Evolutionary conservation across 23 tunicate species (phyloP).

Genomic region (Botrylloides violaceus): DNA sequence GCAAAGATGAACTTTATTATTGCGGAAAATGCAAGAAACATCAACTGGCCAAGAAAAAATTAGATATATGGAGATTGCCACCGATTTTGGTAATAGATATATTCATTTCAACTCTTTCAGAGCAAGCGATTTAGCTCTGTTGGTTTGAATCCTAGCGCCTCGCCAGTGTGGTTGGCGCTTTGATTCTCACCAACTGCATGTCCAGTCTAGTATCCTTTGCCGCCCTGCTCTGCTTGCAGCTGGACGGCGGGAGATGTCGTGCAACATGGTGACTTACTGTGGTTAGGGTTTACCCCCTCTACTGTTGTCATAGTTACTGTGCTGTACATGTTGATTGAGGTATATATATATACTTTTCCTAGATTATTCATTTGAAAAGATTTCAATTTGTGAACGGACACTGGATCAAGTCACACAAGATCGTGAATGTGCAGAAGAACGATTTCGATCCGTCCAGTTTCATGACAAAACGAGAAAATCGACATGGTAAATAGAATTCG

Average conservation of each 20-base stretch:
- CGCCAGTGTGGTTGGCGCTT: too few relatives aligned
- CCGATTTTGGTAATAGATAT: conserved; percentile 55
- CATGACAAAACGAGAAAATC: conserved; percentile 54
- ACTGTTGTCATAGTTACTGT: too few relatives aligned
- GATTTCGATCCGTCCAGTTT: conserved; percentile 80
- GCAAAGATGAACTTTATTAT: conserved; percentile 64
- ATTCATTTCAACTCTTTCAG: not conserved
- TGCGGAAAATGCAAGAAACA: conserved; percentile 84
- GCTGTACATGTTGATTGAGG: too few relatives aligned
- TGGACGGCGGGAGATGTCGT: too few relatives aligned
- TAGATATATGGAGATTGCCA: conserved; percentile 92
- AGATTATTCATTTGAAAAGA: conserved; percentile 88
- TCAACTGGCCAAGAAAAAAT: conserved; percentile 84
- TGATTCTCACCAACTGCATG: too few relatives aligned
- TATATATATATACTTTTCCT: not conserved
- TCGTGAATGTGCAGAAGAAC: conserved; percentile 58
- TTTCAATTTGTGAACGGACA: conserved; percentile 78
- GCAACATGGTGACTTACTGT: too few relatives aligned
- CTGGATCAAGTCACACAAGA: conserved; percentile 96
- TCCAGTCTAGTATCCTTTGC: too few relatives aligned
- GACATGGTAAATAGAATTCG: conserved; percentile 18
- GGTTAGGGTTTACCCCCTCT: too few relatives aligned
- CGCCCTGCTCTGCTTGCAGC: too few relatives aligned
- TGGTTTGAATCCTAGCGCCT: too few relatives aligned
- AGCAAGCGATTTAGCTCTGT: too few relatives aligned